Conservation (phyloP, 2,113 vertebrate genomes). For the Syngnathus typhle region DNA sequence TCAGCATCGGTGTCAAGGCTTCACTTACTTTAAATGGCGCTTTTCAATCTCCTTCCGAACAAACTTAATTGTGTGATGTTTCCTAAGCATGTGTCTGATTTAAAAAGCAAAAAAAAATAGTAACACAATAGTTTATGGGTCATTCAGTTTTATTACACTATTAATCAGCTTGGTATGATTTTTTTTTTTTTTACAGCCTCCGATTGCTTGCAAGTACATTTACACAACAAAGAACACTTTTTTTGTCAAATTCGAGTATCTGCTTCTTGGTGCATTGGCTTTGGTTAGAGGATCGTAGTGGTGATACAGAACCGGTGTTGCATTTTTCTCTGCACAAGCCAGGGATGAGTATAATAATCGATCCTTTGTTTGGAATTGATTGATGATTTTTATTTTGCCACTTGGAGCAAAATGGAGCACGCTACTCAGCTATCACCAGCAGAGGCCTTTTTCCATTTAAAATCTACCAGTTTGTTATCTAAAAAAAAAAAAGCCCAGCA, state of each 20-base stretch:
- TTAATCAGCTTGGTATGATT: constrained; percentile 65
- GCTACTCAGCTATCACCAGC: not conserved
- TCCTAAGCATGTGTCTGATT: not conserved
- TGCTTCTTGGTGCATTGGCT: constrained; percentile 57
- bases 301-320: constrained; percentile 15
- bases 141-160: constrained; percentile 74
- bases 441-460: not conserved
- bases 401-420: not conserved
- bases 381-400: not conserved
- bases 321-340: constrained; percentile 38
- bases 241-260: constrained; percentile 60
- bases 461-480: not conserved
- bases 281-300: constrained; percentile 58
- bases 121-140: constrained; percentile 58
- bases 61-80: not conserved
- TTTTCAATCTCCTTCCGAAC: too few relatives aligned
- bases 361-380: not conserved
- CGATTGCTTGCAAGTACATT: constrained; percentile 64
- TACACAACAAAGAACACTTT: constrained; percentile 57
- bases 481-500: not conserved
- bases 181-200: constrained; percentile 42
- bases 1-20: not conserved
- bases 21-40: not conserved
- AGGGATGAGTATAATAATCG: not conserved
- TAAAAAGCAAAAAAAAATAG: constrained; percentile 16